A percentile compares a stretch with the other conserved stretches of the same genome.
These are phyloP conservation scores for Pseudobourletiella spinata DNA, from an alignment of 1,140 invertebrate species.

Conservation along the genomic window DNA sequence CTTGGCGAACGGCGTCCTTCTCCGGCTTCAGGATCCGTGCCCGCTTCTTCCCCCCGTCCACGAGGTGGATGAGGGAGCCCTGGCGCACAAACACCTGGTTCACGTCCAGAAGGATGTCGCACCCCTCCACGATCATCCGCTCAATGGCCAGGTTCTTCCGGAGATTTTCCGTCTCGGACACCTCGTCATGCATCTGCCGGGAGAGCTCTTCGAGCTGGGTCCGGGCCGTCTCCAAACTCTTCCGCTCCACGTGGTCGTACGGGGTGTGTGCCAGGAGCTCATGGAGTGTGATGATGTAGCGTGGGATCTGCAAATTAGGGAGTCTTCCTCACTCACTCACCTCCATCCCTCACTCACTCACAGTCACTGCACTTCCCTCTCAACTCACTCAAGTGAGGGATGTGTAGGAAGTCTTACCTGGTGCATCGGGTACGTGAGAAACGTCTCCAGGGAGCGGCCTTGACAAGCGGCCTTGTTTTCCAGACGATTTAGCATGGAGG, in stretches of 20 bases:
- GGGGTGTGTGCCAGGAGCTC: constrained; percentile 86
- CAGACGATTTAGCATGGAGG: constrained; percentile 64
- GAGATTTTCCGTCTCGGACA: constrained; percentile 89
- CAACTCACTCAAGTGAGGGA: neutral
- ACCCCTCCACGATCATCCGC: constrained; percentile 89
- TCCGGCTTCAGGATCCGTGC: constrained; percentile 48
- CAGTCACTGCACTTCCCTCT: neutral
- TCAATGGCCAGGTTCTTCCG: constrained; percentile 87
- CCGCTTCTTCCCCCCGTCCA: constrained; percentile 43
- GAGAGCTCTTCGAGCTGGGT: constrained; percentile 83
- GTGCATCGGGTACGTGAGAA: constrained; percentile 91
- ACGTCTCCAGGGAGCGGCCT: constrained; percentile 74
- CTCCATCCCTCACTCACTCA: neutral
- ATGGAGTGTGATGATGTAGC: constrained; percentile 86
- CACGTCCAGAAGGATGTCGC: constrained; percentile 85
- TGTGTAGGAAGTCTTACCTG: constrained; percentile 53
- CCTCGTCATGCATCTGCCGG: constrained; percentile 75
- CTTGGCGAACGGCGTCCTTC: constrained; percentile 66
- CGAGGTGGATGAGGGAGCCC: constrained; percentile 57
- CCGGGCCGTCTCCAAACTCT: constrained; percentile 75
- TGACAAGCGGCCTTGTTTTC: constrained; percentile 81
- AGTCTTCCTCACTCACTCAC: neutral
- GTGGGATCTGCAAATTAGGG: constrained; percentile 54
- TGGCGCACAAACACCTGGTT: constrained; percentile 85
- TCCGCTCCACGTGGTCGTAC: constrained; percentile 87